phyloP scores from a whole-genome alignment of 2,797 vertebrate genomes.

The Manis crassicaudata region DNA sequence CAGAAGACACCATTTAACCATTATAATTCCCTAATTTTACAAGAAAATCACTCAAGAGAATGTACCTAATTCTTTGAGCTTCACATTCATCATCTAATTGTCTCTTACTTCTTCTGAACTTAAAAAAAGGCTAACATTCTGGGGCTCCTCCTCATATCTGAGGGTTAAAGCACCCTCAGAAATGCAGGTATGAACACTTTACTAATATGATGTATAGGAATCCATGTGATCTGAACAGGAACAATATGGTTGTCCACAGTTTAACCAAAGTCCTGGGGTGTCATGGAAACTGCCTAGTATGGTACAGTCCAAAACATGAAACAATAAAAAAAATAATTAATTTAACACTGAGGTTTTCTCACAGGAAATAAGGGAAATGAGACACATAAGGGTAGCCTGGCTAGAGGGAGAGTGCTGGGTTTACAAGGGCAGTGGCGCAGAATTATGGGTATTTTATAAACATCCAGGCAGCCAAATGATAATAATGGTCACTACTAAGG shows the following conservation, averaged over 20 bases:
- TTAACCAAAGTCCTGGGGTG: background rate
- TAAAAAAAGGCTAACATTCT: background rate
- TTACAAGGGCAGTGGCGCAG: background rate
- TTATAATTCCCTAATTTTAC: slow-evolving; percentile 19
- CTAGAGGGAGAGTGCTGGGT: background rate
- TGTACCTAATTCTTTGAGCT: background rate
- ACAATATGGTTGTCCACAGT: background rate
- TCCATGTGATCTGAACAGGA: background rate
- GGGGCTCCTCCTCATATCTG: background rate
- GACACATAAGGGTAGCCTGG: background rate
- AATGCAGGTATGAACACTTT: background rate
- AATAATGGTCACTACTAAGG: background rate
- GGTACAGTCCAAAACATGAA: no score
- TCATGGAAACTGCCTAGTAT: background rate
- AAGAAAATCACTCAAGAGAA: slow-evolving; percentile 18
- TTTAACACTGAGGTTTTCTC: background rate
- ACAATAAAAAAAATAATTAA: no score
- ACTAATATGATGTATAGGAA: background rate
- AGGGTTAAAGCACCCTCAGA: background rate
- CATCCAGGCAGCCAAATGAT: background rate
- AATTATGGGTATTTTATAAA: slow-evolving; percentile 17
- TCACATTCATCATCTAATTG: background rate
- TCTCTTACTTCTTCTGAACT: background rate
- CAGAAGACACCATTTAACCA: slow-evolving; percentile 10
- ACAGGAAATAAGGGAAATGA: background rate